phyloP scores from a whole-genome alignment of 2,797 vertebrate genomes.

The Dendrocincla tyrannina region DNA sequence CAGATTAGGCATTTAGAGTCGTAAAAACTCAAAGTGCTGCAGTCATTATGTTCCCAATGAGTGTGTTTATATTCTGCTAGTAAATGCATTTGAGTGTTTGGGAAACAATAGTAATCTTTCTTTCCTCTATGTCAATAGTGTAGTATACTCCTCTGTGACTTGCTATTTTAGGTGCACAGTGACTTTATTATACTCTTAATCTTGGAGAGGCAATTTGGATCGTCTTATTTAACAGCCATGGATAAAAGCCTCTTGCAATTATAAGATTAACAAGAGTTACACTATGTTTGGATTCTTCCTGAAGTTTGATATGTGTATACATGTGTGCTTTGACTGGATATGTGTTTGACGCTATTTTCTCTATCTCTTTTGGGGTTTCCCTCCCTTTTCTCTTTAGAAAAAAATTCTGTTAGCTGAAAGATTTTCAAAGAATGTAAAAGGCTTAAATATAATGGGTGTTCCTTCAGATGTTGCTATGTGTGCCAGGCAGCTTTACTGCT shows the following conservation, averaged over 20 bases:
- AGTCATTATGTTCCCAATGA: background rate
- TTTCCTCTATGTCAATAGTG: background rate
- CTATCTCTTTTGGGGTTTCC: accelerated
- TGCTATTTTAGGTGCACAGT: conserved; percentile 26
- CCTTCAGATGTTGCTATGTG: background rate
- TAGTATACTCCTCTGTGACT: background rate
- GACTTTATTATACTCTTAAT: conserved; percentile 33
- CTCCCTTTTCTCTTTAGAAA: background rate
- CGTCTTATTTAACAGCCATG: conserved; percentile 52
- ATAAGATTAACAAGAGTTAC: conserved; percentile 52
- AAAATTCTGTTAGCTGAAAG: background rate
- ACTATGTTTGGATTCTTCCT: conserved; percentile 31
- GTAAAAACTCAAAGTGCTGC: background rate
- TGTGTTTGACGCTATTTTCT: background rate
- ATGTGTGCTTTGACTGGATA: background rate
- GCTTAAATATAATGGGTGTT: background rate
- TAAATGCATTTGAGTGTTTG: background rate
- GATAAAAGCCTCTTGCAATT: conserved; percentile 61
- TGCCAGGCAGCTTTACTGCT: background rate
- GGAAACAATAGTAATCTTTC: background rate
- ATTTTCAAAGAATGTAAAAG: background rate
- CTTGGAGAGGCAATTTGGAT: conserved; percentile 14
- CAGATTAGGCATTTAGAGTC: background rate
- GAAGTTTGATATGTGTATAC: background rate
- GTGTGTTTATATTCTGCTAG: background rate